Evolutionary conservation across 2,888 invertebrate species (phyloP).

Genomic region (Tanytarsus gracilentus): DNA sequence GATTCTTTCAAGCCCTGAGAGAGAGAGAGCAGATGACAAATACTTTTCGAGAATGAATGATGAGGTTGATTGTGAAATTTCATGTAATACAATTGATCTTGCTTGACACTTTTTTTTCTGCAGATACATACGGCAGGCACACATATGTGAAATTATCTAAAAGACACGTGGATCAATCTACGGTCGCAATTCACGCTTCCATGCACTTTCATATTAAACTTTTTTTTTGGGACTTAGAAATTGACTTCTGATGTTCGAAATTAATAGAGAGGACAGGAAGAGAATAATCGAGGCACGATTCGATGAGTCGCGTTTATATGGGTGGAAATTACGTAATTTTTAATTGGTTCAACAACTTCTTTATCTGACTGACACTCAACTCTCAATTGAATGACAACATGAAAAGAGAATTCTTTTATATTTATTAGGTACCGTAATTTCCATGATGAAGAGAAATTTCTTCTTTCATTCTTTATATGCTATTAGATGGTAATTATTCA

Average conservation of each 20-base stretch:
- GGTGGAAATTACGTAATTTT: constrained; percentile 14
- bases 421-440: not conserved
- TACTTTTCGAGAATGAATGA: constrained; percentile 15
- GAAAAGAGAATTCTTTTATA: constrained; percentile 1
- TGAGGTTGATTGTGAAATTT: not conserved
- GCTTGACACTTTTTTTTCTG: not conserved
- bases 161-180: constrained; percentile 2
- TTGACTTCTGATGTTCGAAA: not conserved
- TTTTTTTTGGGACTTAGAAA: not conserved
- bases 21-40: constrained; percentile 17
- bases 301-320: constrained; percentile 4
- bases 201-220: not conserved
- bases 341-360: constrained; percentile 14
- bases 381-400: constrained; percentile 15
- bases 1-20: no score
- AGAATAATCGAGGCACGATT: constrained; percentile 12
- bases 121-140: not conserved
- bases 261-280: constrained; percentile 10
- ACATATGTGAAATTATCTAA: not conserved
- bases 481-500: constrained; percentile 10
- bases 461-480: constrained; percentile 6
- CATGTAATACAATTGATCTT: constrained; percentile 2
- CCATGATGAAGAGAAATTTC: not conserved
- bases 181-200: constrained; percentile 7
- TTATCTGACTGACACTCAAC: no score